These are phyloP conservation scores for Magallana gigas DNA, from an alignment of 1,140 invertebrate genomes.

Conservation along the genomic window DNA sequence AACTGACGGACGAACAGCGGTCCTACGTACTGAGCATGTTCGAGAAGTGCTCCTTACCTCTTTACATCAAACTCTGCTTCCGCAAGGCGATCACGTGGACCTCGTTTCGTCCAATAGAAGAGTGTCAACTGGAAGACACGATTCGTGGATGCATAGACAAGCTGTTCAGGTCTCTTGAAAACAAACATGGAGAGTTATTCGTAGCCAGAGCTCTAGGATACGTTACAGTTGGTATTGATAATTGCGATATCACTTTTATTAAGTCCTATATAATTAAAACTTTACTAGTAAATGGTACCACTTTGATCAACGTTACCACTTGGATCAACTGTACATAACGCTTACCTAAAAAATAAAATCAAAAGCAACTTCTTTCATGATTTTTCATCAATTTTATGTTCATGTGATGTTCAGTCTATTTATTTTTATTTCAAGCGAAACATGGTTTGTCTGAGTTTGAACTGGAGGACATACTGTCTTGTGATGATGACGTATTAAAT, in stretches of 20 bases:
- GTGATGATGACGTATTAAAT: constrained; percentile 77
- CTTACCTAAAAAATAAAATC: not conserved
- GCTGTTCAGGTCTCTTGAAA: constrained; percentile 70
- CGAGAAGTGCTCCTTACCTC: constrained; percentile 68
- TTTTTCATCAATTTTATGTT: too few species aligned
- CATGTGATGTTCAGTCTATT: not conserved
- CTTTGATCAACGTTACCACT: too few species aligned
- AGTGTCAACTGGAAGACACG: constrained; percentile 62
- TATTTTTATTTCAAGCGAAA: constrained; percentile 56
- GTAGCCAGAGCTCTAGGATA: constrained; percentile 72
- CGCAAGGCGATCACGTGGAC: constrained; percentile 73
- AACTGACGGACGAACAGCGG: constrained; percentile 67
- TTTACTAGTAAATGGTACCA: too few species aligned
- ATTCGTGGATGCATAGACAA: constrained; percentile 69
- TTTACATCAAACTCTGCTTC: constrained; percentile 74
- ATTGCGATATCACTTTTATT: too few species aligned
- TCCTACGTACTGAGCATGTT: constrained; percentile 64
- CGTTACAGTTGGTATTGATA: too few species aligned
- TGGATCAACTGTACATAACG: not conserved
- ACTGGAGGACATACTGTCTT: constrained; percentile 76
- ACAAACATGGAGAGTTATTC: constrained; percentile 71
- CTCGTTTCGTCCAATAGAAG: constrained; percentile 60
- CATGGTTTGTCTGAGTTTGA: constrained; percentile 75
- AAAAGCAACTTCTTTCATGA: too few species aligned
- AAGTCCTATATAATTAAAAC: too few species aligned